Conservation (phyloP, 2,113 vertebrate species). For the Caracal caracal region DNA sequence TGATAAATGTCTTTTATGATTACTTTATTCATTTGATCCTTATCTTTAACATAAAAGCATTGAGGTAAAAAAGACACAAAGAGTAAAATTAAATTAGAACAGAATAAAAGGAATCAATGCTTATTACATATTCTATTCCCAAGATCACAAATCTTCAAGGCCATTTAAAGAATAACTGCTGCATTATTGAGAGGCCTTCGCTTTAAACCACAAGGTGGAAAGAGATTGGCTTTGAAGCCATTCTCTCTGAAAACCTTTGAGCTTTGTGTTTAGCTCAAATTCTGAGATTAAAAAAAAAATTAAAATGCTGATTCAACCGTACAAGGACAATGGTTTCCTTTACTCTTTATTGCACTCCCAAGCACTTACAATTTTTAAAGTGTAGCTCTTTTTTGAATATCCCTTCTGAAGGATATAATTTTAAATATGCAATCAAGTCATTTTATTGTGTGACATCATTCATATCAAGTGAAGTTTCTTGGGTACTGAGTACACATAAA, state of each 20-base stretch:
- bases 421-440: conserved; percentile 56
- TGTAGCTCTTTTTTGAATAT: conserved; percentile 46
- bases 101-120: conserved; percentile 63
- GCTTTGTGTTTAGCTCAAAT: conserved; percentile 13
- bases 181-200: conserved; percentile 35
- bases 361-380: conserved; percentile 60
- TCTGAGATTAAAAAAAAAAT: conserved; percentile 69
- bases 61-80: conserved; percentile 47
- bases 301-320: conserved; percentile 60
- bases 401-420: conserved; percentile 53
- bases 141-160: conserved; percentile 47
- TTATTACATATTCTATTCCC: conserved; percentile 55
- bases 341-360: conserved; percentile 34
- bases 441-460: conserved; percentile 63
- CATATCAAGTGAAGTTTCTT: conserved; percentile 32
- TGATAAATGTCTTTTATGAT: conserved; percentile 3
- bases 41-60: conserved; percentile 53
- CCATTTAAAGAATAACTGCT: conserved; percentile 59
- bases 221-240: conserved; percentile 61
- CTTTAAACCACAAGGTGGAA: conserved; percentile 62
- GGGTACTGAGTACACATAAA: conserved; percentile 56
- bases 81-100: conserved; percentile 58
- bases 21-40: conserved; percentile 45
- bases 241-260: conserved; percentile 26
- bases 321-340: conserved; percentile 51